Evolutionary conservation across 2,888 invertebrate genomes (phyloP), one percentile per base, ranked within the genome.

Genomic region (Tethea ocularis): DNA sequence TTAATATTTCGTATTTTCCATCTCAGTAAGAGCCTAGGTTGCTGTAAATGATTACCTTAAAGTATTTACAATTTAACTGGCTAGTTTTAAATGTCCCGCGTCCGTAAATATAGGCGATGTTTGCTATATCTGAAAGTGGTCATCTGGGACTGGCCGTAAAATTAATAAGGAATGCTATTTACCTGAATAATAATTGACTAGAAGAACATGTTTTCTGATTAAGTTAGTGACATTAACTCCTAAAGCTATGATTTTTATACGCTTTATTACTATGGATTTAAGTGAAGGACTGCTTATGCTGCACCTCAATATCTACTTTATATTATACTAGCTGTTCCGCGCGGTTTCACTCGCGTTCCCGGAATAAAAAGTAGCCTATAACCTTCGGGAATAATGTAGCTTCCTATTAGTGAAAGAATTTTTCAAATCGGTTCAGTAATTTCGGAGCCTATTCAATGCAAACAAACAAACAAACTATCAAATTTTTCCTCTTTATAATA

Each of bases 1-100:
- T 66, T 64, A 72, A 72, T 60, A 68, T 67, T 60, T 36, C 55
- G 54, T 62, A 66, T 68, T 72, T 72, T 71, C 33, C 57, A 58
- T 65, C 51, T 60, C 60, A 54, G 59, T 66, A 64, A 67, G 41
- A 41, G 41, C 41, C n/a, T 61, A 64, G 55, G 53, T 60, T 55
- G 38, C 29, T 58, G 55, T 36, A 23, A 60, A 61, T 63, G 53
- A 65, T 64, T 56, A 58, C 57, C 38, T 61, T 46, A 46, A 57
- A n/a, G n/a, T n/a, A n/a, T n/a, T n/a, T 36, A 23, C 20, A 15
- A 41, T 41, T n/a, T 17, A 41, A 41, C 17, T 41, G 41, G 41
- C 17, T 41, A 41, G 4, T 41, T 17, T 17, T 17, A 41, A 41
- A 5, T 7, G 17, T 41, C 41, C 17, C 1, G 2, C 7, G 17